Evolutionary conservation across 37 sponge, comb jelly and placozoan species (phyloP), one percentile per base, ranked within the genome.

Genomic region (Petrosia ficiformis): DNA sequence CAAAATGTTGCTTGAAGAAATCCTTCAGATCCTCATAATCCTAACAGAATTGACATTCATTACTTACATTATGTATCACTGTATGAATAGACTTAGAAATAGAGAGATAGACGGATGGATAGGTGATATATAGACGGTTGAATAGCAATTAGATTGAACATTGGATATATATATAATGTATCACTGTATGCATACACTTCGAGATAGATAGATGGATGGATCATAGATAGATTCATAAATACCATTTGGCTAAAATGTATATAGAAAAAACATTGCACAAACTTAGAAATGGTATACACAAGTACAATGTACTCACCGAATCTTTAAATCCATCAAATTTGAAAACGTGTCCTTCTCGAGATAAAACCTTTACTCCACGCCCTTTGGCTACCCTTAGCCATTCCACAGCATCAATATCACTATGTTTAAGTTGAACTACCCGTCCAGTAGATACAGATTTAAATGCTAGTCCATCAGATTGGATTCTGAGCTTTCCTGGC

Each of bases 241-340:
- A n/a, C 37, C 38, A n/a, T 5, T 11, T 70, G 32, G 72, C 33
- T 44, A 70, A 25, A 25, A 38, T 73, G 29, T 69, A 8, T 24
- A 21, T 69, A 69, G 24, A 31, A 34, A 31, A 40, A 37, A 14
- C 16, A 33, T 4, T 5, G 26, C 57, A 25, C 8, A 11, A 6
- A 34, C 29, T 44, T 8, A 25, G 26, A 67, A 24, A 68, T 11
- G 39, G 29, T 8, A 35, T 68, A 72, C 6, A 36, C 5, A 21
- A 21, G 54, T 6, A n/a, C n/a, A 4, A 69, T 1, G 0, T 24
- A 73, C 85, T 89, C 70, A 96, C 97, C 40, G 85, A 72, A 57
- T 96, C 97, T 38, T 96, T 93, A 88, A 96, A 96, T 38, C 97
- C 97, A 68, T 74, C 82, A 70, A 90, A 93, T 61, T 93, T 93